These are phyloP conservation scores for Chromis chromis DNA, from an alignment of 2,797 vertebrate genomes.

Conservation along the genomic window DNA sequence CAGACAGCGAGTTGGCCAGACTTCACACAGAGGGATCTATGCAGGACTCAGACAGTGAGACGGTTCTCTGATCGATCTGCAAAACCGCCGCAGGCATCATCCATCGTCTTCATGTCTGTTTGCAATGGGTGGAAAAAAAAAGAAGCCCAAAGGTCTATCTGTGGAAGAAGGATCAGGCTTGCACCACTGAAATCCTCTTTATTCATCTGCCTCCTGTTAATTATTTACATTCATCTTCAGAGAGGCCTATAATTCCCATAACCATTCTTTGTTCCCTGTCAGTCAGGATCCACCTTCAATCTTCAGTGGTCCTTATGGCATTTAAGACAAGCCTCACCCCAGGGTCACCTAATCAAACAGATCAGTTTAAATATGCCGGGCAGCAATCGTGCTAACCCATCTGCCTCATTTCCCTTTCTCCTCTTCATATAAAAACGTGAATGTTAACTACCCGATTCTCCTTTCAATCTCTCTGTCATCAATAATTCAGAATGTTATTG, in stretches of 20 bases:
- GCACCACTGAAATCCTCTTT: constrained; percentile 51
- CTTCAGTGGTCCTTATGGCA: constrained; percentile 31
- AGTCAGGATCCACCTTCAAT: constrained; percentile 51
- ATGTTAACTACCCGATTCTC: constrained; percentile 69
- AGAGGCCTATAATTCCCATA: constrained; percentile 51
- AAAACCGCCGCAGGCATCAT: constrained; percentile 77
- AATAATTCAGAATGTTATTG: constrained; percentile 86
- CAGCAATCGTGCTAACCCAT: constrained; percentile 25
- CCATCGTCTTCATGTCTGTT: constrained; percentile 73
- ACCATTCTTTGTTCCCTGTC: constrained; percentile 37
- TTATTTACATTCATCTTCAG: constrained; percentile 74
- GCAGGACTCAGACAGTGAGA: constrained; percentile 74
- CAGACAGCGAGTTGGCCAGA: constrained; percentile 61
- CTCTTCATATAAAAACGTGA: constrained; percentile 68
- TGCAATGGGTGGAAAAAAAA: constrained; percentile 30
- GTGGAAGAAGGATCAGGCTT: constrained; percentile 48
- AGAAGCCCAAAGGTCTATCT: constrained; percentile 56
- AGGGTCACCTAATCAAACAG: constrained; percentile 66
- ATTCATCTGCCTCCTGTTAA: constrained; percentile 60
- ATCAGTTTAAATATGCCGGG: constrained; percentile 66
- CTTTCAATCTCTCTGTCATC: constrained; percentile 72
- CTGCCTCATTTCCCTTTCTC: constrained; percentile 29
- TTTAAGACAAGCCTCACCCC: constrained; percentile 41
- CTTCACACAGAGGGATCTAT: constrained; percentile 73
- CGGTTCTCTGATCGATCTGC: constrained; percentile 76